Conservation (phyloP, 2,797 vertebrate genomes). For the Heteromormyrus szaboi region DNA sequence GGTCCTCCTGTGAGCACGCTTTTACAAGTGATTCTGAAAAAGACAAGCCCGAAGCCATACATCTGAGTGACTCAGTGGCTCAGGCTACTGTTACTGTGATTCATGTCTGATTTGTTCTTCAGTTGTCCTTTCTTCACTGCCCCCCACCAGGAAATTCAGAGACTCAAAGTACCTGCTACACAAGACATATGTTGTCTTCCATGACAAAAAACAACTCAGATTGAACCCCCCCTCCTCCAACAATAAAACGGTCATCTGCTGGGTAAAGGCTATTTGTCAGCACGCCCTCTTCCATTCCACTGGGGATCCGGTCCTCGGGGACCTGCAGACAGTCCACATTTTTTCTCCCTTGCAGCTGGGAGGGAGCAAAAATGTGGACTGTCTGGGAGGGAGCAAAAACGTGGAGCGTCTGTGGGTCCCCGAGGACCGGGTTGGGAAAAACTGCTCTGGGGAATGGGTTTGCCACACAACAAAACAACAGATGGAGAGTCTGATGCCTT, state of each 20-base stretch:
- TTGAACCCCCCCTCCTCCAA: conserved; percentile 9
- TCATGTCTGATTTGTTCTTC: not conserved
- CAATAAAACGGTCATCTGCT: conserved; percentile 36
- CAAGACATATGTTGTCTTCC: not conserved
- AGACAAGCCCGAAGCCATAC: not conserved
- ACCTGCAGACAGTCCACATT: not conserved
- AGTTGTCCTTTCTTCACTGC: not conserved
- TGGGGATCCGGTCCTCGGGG: not conserved
- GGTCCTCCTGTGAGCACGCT: not conserved
- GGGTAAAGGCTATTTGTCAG: conserved; percentile 37
- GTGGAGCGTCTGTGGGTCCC: not conserved
- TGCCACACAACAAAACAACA: conserved; percentile 58
- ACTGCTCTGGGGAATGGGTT: not conserved
- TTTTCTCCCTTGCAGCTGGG: not conserved
- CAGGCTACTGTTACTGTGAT: not conserved
- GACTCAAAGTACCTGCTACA: not conserved
- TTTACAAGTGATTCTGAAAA: not conserved
- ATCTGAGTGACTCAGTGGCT: not conserved
- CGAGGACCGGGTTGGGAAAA: not conserved
- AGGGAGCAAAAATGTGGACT: not conserved
- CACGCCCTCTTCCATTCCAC: conserved; percentile 38
- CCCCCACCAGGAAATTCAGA: not conserved
- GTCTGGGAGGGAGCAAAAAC: not conserved
- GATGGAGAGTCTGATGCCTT: conserved; percentile 63
- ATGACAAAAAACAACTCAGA: conserved; percentile 25